phyloP scores from a whole-genome alignment of 2,888 invertebrate genomes.

The Zygothrica quintamaculata region DNA sequence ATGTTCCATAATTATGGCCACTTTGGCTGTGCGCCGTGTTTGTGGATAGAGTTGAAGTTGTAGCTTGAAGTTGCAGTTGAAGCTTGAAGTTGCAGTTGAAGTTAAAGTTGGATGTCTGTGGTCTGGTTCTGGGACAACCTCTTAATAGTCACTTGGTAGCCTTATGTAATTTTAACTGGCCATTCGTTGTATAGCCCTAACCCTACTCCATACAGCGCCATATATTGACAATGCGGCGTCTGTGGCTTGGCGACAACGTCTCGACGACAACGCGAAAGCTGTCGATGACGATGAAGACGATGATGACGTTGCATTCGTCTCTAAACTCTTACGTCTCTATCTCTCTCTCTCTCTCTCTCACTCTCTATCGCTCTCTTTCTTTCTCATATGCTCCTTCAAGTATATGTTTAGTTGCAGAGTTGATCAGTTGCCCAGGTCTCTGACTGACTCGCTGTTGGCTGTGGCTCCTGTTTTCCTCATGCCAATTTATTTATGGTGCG shows the following conservation, averaged over 20 bases:
- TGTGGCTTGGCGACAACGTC: conserved; percentile 73
- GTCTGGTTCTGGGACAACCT: conserved; percentile 51
- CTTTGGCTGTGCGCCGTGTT: conserved; percentile 40
- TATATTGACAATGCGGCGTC: conserved; percentile 69
- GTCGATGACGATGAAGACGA: conserved; percentile 56
- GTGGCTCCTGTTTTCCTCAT: conserved; percentile 79
- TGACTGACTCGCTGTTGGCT: conserved; percentile 25
- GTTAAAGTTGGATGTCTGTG: conserved; percentile 13
- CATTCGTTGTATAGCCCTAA: conserved; percentile 30
- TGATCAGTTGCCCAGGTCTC: background rate
- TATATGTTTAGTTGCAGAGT: too few species aligned
- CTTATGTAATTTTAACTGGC: conserved; percentile 72
- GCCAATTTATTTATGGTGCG: conserved; percentile 84
- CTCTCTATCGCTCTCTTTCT: too few species aligned
- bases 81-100: background rate
- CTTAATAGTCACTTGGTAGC: conserved; percentile 61
- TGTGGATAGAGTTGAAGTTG: conserved; percentile 2
- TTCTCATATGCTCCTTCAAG: conserved; percentile 11
- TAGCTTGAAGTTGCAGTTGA: background rate
- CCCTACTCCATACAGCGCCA: conserved; percentile 37
- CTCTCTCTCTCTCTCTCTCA: background rate
- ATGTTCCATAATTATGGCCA: conserved; percentile 75
- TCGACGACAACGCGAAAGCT: conserved; percentile 49
- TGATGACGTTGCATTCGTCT: conserved; percentile 25
- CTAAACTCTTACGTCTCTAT: background rate